phyloP scores from a whole-genome alignment of 2,888 invertebrate genomes.

The Vanessa cardui region DNA sequence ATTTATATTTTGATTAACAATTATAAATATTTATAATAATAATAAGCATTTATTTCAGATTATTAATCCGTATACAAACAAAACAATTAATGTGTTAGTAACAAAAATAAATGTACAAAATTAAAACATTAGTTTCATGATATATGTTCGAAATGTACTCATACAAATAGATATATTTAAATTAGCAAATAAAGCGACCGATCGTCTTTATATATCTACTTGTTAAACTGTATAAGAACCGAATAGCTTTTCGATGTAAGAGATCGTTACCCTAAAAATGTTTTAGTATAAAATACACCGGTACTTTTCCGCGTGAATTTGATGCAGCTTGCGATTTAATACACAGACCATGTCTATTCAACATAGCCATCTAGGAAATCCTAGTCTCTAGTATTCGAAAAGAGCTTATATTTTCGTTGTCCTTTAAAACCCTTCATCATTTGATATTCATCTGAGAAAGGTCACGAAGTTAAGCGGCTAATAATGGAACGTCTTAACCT shows the following conservation, averaged over 20 bases:
- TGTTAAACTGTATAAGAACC: not conserved
- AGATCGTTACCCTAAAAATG: conserved; percentile 3
- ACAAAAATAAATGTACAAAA: too few relatives aligned
- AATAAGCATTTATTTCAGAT: too few relatives aligned
- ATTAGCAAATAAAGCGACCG: not conserved
- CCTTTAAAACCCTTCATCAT: conserved; percentile 29
- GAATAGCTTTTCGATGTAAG: conserved; percentile 8
- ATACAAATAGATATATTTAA: not conserved
- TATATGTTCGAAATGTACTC: too few relatives aligned
- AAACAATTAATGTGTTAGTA: too few relatives aligned
- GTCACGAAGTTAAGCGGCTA: conserved; percentile 33
- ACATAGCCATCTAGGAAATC: not conserved
- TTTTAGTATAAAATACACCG: not conserved
- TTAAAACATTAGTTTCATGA: too few relatives aligned
- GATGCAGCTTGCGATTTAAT: not conserved
- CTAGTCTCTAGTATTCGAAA: not conserved
- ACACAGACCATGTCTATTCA: not conserved
- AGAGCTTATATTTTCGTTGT: conserved; percentile 14
- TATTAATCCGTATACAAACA: too few relatives aligned
- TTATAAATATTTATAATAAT: too few relatives aligned
- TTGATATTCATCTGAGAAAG: conserved; percentile 37
- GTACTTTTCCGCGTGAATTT: not conserved
- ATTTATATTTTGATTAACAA: too few relatives aligned
- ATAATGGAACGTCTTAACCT: conserved; percentile 36
- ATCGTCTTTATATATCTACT: not conserved